Conservation (phyloP, 2,797 vertebrate genomes). For the Tinamus major region DNA sequence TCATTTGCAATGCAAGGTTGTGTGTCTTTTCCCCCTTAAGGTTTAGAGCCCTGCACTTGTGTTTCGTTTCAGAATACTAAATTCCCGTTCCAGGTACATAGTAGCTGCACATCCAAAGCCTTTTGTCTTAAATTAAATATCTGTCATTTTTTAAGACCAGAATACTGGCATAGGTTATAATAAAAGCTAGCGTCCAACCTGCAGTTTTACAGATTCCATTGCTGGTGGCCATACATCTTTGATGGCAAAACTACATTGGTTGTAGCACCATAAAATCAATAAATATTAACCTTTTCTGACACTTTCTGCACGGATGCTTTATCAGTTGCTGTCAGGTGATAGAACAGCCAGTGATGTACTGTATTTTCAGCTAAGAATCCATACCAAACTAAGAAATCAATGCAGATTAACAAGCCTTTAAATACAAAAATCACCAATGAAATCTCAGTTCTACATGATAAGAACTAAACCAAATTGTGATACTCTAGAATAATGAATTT, state of each 20-base stretch:
- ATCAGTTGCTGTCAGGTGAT: conserved; percentile 79
- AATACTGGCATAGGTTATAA: conserved; percentile 70
- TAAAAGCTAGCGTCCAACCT: conserved; percentile 66
- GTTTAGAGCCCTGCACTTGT: conserved; percentile 37
- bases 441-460: conserved; percentile 48
- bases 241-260: conserved; percentile 79
- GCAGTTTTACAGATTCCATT: conserved; percentile 76
- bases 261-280: conserved; percentile 81
- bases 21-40: not conserved
- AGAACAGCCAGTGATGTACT: conserved; percentile 76
- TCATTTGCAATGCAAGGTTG: conserved; percentile 77
- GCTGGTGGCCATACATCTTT: conserved; percentile 79
- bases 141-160: conserved; percentile 72
- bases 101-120: conserved; percentile 43
- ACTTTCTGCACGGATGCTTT: conserved; percentile 78
- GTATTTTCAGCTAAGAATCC: conserved; percentile 74
- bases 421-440: conserved; percentile 68
- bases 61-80: conserved; percentile 69
- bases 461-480: conserved; percentile 32
- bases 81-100: conserved; percentile 57
- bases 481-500: not conserved
- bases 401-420: conserved; percentile 77
- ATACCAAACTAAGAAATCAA: conserved; percentile 78
- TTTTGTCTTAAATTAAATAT: conserved; percentile 75
- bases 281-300: conserved; percentile 85